A percentile compares a stretch with the other conserved stretches of the same genome.
Evolutionary conservation across 2,888 invertebrate species (phyloP).

Genomic region (Oscheius myriophilus): DNA sequence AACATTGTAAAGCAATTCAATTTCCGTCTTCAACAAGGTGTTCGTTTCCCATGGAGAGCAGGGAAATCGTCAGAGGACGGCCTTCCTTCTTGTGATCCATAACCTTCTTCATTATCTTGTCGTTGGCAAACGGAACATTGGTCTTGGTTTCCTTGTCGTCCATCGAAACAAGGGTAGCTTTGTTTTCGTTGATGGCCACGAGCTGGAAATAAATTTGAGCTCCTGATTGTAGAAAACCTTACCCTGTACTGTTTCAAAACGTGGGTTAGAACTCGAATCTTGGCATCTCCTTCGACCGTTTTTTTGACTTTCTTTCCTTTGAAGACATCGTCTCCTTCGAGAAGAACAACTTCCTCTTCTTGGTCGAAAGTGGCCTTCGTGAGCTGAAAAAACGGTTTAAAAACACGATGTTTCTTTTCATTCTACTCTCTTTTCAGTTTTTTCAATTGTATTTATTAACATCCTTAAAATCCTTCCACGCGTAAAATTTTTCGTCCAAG

Average conservation of each 20-base stretch:
- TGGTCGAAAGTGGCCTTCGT: slow-evolving; percentile 6
- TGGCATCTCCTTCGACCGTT: not conserved
- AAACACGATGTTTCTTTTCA: not conserved
- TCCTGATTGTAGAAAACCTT: not conserved
- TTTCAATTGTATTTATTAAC: too few species aligned
- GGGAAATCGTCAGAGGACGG: slow-evolving; percentile 15
- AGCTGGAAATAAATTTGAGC: not conserved
- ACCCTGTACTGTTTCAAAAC: slow-evolving; percentile 19
- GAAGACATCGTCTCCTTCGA: slow-evolving; percentile 21
- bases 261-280: not conserved
- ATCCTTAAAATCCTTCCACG: too few species aligned
- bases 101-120: slow-evolving; percentile 20
- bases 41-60: slow-evolving; percentile 15
- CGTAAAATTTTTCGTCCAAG: too few species aligned
- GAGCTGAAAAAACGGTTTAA: slow-evolving; percentile 1
- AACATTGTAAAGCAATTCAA: not conserved
- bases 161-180: slow-evolving; percentile 20
- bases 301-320: slow-evolving; percentile 8
- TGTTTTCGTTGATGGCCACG: slow-evolving; percentile 14
- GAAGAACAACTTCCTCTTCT: slow-evolving; percentile 6
- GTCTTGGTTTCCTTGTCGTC: slow-evolving; percentile 15
- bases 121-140: slow-evolving; percentile 23
- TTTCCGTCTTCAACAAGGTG: slow-evolving; percentile 11
- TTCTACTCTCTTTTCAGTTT: too few species aligned
- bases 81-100: slow-evolving; percentile 10